These are phyloP conservation scores for Zaprionus bogoriensis DNA, from an alignment of 2,888 invertebrate genomes.

Conservation along the genomic window DNA sequence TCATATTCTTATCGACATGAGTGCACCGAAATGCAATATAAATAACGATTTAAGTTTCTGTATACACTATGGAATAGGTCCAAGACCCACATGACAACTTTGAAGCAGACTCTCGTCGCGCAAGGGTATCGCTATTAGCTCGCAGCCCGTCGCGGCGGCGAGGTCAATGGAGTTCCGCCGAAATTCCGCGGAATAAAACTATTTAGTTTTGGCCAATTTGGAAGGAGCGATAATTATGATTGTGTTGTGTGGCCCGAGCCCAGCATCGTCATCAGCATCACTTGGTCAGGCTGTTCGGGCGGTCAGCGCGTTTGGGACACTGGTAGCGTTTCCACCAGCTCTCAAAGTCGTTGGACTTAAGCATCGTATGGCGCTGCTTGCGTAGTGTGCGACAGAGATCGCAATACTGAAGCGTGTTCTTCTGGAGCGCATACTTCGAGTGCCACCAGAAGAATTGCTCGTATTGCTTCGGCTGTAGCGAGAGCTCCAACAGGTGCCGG, in stretches of 20 bases:
- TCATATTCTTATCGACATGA: no score
- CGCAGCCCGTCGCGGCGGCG: slow-evolving; percentile 28
- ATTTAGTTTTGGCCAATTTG: slow-evolving; percentile 55
- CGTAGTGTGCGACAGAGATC: slow-evolving; percentile 49
- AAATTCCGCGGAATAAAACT: slow-evolving; percentile 66
- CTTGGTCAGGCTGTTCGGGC: neutral
- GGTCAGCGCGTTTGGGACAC: slow-evolving; percentile 34
- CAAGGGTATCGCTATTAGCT: slow-evolving; percentile 54
- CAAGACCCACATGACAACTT: no score
- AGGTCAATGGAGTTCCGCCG: slow-evolving; percentile 62
- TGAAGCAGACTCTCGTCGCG: no score
- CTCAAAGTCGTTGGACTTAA: slow-evolving; percentile 26
- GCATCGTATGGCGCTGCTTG: neutral
- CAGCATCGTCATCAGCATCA: no score
- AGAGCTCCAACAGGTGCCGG: slow-evolving; percentile 82
- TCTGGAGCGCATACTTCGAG: slow-evolving; percentile 36
- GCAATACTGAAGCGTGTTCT: slow-evolving; percentile 47
- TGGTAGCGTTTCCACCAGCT: slow-evolving; percentile 54
- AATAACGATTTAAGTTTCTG: no score
- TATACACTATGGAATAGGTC: no score
- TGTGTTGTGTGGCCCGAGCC: slow-evolving; percentile 36
- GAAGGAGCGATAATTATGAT: slow-evolving; percentile 65
- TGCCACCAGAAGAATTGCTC: slow-evolving; percentile 86
- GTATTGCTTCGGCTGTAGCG: slow-evolving; percentile 84
- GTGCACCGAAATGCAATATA: no score